Base-by-base conservation (phyloP, 2,113 vertebrate genomes). In the Conger conger region DNA sequence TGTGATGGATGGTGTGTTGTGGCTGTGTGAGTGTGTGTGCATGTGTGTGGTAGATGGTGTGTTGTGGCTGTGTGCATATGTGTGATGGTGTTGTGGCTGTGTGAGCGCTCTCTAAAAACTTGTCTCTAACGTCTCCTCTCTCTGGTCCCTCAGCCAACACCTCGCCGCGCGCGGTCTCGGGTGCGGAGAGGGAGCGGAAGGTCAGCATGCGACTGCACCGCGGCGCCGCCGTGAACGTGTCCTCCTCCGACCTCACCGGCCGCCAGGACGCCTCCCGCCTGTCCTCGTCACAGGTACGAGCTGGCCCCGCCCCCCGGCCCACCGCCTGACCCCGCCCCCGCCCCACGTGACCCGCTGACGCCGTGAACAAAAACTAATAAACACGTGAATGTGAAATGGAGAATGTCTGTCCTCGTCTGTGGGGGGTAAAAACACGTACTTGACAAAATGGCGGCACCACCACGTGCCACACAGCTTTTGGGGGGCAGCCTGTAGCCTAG, bases 161-260 rank as follows among this genome's bases (percentile, higher is more conserved):
- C 53, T 96, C 95, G 88, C 93, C 93, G 81, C 91, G 94, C 53
- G 92, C 94, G 0, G 92, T 95, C 35, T 94, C 94, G 38, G 97
- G 98, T 87, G 93, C 97, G 96, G 97, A 99, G 85, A 94, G 98
- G 76, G 98, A 99, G 93, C 94, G 98, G 91, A 99, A 99, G 94
- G 98, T 99, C 91, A 98, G 98, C 93, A 98, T 99, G 98, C 94
- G 98, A 88, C 94, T 99, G 93, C 98, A 99, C 93, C 97, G 98
- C 0, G 97, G 97, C 40, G 97, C 98, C 40, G 96, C 98, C 0
- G 97, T 98, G 91, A 99, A 99, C 93, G 96, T 99, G 88, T 99
- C 98, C 6, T 99, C 98, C 0, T 99, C 98, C 45, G 98, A 99
- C 91, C 94, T 99, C 93, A 99, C 98, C 0, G 98, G 97, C 90